A percentile compares a stretch with the other conserved stretches of the same genome.
Evolutionary conservation across 2,888 invertebrate species (phyloP).

Genomic region (Eutolmus rufibarbis): DNA sequence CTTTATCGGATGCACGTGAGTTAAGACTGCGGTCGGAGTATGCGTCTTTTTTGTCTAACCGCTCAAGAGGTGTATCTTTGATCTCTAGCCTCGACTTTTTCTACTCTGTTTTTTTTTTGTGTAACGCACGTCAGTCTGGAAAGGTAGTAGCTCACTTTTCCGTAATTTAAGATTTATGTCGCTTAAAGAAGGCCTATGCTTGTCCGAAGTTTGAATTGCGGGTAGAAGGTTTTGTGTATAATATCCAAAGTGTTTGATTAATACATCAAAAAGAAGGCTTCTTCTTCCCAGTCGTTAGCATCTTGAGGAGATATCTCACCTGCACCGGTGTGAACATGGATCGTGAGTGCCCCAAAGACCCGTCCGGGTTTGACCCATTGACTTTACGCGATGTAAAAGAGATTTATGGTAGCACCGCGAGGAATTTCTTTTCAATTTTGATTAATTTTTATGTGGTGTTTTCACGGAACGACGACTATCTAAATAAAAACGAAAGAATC

Average conservation of each 20-base stretch:
- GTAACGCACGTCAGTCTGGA: not conserved
- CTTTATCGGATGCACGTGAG: constrained; percentile 40
- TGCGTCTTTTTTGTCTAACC: not conserved
- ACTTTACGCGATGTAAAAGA: constrained; percentile 5
- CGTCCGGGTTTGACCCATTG: not conserved
- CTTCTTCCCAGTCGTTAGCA: not conserved
- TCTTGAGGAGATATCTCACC: not conserved
- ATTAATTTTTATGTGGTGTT: constrained; percentile 8
- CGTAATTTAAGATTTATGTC: constrained; percentile 9
- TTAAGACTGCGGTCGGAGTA: not conserved
- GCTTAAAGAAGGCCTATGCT: not conserved
- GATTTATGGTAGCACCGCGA: constrained; percentile 18
- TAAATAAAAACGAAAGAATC: not conserved
- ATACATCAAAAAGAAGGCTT: not conserved
- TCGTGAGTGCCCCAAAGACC: not conserved
- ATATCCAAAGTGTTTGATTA: not conserved
- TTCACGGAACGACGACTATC: not conserved
- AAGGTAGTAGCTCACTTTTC: constrained; percentile 23
- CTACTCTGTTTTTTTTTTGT: not conserved
- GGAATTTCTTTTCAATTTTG: constrained; percentile 13
- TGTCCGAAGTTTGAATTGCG: not conserved
- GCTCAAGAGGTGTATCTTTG: constrained; percentile 1
- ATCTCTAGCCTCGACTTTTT: not conserved
- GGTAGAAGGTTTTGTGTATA: not conserved
- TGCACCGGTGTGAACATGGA: not conserved